Evolutionary conservation across 1,140 invertebrate genomes (phyloP).

Genomic region (Macrostomum lignano): DNA sequence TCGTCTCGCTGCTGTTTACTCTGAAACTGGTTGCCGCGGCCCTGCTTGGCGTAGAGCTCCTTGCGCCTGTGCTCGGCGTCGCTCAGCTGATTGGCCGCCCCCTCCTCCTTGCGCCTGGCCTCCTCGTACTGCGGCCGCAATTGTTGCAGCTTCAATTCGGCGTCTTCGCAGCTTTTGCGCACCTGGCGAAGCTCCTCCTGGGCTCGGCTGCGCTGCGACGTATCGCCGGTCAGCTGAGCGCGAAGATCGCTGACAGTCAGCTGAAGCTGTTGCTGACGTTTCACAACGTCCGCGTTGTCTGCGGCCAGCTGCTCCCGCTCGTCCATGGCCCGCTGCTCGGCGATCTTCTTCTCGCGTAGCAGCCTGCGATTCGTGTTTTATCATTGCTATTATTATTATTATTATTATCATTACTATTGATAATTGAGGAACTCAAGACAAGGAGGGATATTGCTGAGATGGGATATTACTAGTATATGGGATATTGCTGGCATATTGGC

Average conservation of each 20-base stretch:
- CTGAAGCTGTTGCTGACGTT: constrained; percentile 5
- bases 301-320: constrained; percentile 4
- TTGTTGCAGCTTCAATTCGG: constrained; percentile 51
- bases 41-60: constrained; percentile 91
- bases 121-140: constrained; percentile 69
- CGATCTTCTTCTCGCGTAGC: too few relatives aligned
- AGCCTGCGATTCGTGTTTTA: too few relatives aligned
- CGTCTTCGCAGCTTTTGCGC: constrained; percentile 51
- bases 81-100: constrained; percentile 37
- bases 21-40: constrained; percentile 77
- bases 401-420: too few relatives aligned
- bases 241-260: background rate
- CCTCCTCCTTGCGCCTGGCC: constrained; percentile 68
- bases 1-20: constrained; percentile 74
- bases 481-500: too few relatives aligned
- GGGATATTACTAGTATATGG: too few relatives aligned
- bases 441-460: too few relatives aligned
- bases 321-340: too few relatives aligned
- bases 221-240: background rate
- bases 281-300: constrained; percentile 1
- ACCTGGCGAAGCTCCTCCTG: constrained; percentile 63
- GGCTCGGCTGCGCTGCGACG: constrained; percentile 35
- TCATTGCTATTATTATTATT: too few relatives aligned
- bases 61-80: constrained; percentile 90
- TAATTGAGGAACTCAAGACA: too few relatives aligned